Percentiles rank a stretch among this genome's conserved stretches.
Evolutionary conservation across 2,797 vertebrate species (phyloP).

Genomic region (Dicrostonyx torquatus): DNA sequence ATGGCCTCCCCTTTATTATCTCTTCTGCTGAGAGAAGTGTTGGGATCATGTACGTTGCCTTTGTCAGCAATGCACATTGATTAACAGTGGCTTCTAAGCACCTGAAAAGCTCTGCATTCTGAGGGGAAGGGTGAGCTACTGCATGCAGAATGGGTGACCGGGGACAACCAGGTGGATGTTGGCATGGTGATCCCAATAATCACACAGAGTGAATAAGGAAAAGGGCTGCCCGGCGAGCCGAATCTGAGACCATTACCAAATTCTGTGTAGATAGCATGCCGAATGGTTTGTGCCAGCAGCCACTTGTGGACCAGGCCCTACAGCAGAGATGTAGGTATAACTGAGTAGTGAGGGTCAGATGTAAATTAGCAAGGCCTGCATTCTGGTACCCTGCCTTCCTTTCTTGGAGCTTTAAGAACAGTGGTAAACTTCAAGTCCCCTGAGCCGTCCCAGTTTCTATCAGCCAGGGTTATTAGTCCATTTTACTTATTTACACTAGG

Average conservation of each 20-base stretch:
- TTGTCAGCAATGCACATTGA: neutral
- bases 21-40: slow-evolving; percentile 14
- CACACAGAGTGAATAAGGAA: neutral
- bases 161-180: neutral
- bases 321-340: neutral
- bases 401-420: slow-evolving; percentile 41
- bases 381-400: neutral
- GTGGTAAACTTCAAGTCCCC: neutral
- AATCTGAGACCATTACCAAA: neutral
- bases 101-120: neutral
- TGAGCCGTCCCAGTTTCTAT: neutral
- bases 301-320: neutral
- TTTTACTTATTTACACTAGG: slow-evolving; percentile 26
- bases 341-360: neutral
- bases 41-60: neutral
- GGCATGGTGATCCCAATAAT: neutral
- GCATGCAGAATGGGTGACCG: neutral
- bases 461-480: neutral
- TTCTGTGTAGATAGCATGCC: neutral
- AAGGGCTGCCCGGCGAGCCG: too few relatives aligned
- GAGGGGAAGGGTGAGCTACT: neutral
- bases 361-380: neutral
- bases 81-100: neutral
- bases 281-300: slow-evolving; percentile 23
- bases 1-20: slow-evolving; percentile 31